Conservation (phyloP, 2,888 invertebrate species). For the Ophion costatus region DNA sequence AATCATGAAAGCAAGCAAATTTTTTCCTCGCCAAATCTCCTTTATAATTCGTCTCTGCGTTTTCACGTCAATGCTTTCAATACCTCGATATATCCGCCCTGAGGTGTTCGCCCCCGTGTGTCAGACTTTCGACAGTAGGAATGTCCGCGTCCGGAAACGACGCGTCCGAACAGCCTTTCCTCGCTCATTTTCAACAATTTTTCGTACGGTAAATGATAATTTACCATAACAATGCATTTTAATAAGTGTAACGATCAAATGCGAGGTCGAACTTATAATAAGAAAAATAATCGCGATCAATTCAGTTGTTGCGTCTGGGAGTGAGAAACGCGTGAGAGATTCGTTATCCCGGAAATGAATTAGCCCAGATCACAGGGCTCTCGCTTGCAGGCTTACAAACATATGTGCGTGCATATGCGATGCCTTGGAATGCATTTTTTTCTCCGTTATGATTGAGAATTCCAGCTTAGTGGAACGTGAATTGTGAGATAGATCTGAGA, state of each 20-base stretch:
- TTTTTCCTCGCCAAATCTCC: no score
- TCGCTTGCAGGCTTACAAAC: conserved; percentile 3
- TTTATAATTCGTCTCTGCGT: not conserved
- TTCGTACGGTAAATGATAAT: not conserved
- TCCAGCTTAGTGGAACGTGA: conserved; percentile 59
- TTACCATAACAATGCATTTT: not conserved
- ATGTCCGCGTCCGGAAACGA: not conserved
- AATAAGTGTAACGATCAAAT: not conserved
- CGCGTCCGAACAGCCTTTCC: not conserved
- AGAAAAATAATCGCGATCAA: not conserved
- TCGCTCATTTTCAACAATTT: not conserved
- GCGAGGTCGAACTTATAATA: not conserved
- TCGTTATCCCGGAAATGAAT: conserved; percentile 55
- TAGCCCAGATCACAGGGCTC: conserved; percentile 54
- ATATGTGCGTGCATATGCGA: not conserved
- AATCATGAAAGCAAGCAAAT: no score
- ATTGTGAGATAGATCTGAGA: conserved; percentile 37
- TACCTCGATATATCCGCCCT: not conserved
- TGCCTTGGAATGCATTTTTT: conserved; percentile 44
- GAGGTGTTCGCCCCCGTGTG: conserved; percentile 1
- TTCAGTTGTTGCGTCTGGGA: not conserved
- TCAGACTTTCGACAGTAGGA: conserved; percentile 45
- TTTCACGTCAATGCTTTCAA: conserved; percentile 12
- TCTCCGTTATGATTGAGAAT: conserved; percentile 54
- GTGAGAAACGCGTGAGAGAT: conserved; percentile 7